Conservation (phyloP, 2,113 vertebrate species). For the Epinephelus cyanopodus region DNA sequence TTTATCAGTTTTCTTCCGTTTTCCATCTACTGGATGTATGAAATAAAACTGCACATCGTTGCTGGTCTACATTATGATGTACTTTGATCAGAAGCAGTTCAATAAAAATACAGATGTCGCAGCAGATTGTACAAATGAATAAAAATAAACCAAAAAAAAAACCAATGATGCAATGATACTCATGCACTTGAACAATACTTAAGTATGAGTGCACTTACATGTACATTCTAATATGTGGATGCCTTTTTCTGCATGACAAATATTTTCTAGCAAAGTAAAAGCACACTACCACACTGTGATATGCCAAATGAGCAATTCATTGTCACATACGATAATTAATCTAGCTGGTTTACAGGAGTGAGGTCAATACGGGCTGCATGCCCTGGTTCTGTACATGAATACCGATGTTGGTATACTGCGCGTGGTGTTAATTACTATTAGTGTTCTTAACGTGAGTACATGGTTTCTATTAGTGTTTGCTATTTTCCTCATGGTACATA, state of each 20-base stretch:
- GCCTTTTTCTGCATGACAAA: constrained; percentile 57
- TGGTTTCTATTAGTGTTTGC: constrained; percentile 58
- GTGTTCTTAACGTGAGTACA: constrained; percentile 51
- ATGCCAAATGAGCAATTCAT: constrained; percentile 62
- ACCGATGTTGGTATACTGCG: constrained; percentile 49
- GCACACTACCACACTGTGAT: constrained; percentile 66
- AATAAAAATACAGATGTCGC: constrained; percentile 76
- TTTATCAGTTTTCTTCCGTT: constrained; percentile 11
- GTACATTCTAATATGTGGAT: constrained; percentile 80
- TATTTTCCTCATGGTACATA: constrained; percentile 65
- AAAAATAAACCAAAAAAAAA: constrained; percentile 79
- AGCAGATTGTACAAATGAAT: constrained; percentile 90
- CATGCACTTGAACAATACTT: constrained; percentile 79
- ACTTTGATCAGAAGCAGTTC: constrained; percentile 71
- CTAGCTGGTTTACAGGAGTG: constrained; percentile 58
- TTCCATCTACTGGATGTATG: constrained; percentile 5
- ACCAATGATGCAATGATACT: constrained; percentile 84
- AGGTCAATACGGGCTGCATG: constrained; percentile 60
- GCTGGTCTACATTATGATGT: constrained; percentile 59
- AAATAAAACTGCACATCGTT: constrained; percentile 54
- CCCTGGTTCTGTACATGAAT: constrained; percentile 60
- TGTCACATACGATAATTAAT: constrained; percentile 49
- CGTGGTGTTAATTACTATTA: constrained; percentile 38
- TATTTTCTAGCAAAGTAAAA: constrained; percentile 65
- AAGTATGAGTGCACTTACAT: constrained; percentile 79